Evolutionary conservation across 2,797 vertebrate species (phyloP).

Genomic region (Apodemus agrarius): DNA sequence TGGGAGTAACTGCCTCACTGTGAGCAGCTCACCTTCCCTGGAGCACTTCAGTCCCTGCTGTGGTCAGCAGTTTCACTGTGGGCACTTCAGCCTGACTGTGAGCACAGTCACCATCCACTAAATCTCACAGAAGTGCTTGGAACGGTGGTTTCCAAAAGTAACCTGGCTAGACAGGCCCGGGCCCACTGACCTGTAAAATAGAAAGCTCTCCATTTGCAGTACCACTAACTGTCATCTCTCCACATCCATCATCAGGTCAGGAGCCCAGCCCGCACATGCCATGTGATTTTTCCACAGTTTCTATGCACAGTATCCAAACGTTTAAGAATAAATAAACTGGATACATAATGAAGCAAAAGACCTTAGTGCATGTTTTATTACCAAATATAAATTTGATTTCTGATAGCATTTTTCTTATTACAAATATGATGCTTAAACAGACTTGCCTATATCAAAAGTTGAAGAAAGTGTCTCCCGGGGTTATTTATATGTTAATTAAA

Average conservation of each 20-base stretch:
- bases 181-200: neutral
- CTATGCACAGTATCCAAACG: neutral
- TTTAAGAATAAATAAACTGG: neutral
- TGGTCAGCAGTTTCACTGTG: neutral
- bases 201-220: neutral
- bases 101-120: no score
- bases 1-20: neutral
- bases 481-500: conserved; percentile 77
- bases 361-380: conserved; percentile 18
- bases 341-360: neutral
- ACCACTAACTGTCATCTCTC: neutral
- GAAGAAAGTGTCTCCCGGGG: neutral
- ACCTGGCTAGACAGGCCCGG: no score
- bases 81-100: neutral
- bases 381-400: conserved; percentile 36
- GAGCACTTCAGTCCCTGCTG: neutral
- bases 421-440: conserved; percentile 60
- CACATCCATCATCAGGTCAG: no score
- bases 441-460: conserved; percentile 38
- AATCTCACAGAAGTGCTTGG: neutral
- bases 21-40: neutral
- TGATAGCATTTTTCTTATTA: conserved; percentile 60
- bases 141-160: neutral
- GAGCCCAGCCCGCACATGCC: neutral
- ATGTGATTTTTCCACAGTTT: neutral